Evolutionary conservation across 2,888 invertebrate genomes (phyloP), one percentile per base, ranked within the genome.

Genomic region (Callyntrura guangdongensis): DNA sequence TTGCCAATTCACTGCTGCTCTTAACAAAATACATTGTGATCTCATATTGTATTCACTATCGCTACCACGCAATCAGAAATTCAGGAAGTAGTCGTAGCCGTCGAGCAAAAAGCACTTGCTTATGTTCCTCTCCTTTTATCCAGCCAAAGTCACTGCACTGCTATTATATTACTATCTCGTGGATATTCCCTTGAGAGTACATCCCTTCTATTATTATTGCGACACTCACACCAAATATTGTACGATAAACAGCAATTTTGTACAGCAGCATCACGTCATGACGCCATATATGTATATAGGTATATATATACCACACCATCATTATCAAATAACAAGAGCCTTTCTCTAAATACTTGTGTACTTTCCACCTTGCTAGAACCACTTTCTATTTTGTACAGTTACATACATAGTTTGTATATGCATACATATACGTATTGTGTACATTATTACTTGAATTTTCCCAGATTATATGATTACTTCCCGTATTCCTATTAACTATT

Each of bases 1-100:
- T 85, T 85, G 85, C 85, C 85, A 85, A 85, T 85, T 85, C 85
- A 85, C 59, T 74, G 56, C 74, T 72, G 56, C 36, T 56, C 69
- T 74, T 56, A 79, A 56, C 79, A 79, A 79, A 79, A 79, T 53
- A 25, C n/a, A n/a, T 25, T 79, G 56, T 79, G 79, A 79, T 79
- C 79, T 59, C 79, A 53, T 59, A 56, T 59, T 49, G 36, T 36
- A 53, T 22, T 49, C 61, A 67, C 69, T 27, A 49, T 67, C 67
- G 47, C 84, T 67, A 27, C 25, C 84, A 53, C 22, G 53, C 79
- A 79, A 74, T 74, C 74, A 74, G 20, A 8, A 45, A 79, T 47
- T 74, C 74, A 74, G 20, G 14, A 45, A 47, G 49, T 74, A 9
- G 11, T 64, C 12, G 67, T 14, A 36, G 67, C 47, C 3, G 36